Percentiles rank a stretch among this genome's conserved stretches.
Conservation (phyloP, 2,797 vertebrate genomes). For the Arvicola amphibius region DNA sequence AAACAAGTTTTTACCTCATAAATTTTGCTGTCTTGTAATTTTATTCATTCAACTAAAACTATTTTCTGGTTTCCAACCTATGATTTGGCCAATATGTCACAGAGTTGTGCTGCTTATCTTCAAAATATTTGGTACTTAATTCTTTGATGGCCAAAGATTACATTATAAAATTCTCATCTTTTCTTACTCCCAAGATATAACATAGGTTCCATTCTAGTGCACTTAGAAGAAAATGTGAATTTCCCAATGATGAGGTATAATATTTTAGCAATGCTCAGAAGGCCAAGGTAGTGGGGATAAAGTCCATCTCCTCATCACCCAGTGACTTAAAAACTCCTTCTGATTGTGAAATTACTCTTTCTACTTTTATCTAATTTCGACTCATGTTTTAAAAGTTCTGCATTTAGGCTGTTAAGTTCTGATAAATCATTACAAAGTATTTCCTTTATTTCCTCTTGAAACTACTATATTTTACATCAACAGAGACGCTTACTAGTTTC, state of each 20-base stretch:
- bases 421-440: not conserved
- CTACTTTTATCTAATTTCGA: not conserved
- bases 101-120: not conserved
- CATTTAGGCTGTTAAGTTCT: not conserved
- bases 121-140: not conserved
- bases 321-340: not conserved
- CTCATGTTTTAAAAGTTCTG: not conserved
- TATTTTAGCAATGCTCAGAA: not conserved
- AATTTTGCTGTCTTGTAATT: not conserved
- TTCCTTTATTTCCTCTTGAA: not conserved
- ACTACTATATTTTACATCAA: not conserved
- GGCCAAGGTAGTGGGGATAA: not conserved
- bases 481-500: not conserved
- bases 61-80: not conserved
- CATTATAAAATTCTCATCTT: not conserved
- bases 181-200: not conserved
- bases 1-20: constrained; percentile 5
- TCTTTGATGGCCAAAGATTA: not conserved
- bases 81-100: not conserved
- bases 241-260: not conserved
- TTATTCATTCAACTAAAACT: not conserved
- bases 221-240: not conserved
- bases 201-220: not conserved
- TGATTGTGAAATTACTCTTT: not conserved
- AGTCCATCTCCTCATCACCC: not conserved